A percentile compares a stretch with the other conserved stretches of the same genome.
Evolutionary conservation across 2,888 invertebrate species (phyloP).

Genomic region (Cerceris ruficornis): DNA sequence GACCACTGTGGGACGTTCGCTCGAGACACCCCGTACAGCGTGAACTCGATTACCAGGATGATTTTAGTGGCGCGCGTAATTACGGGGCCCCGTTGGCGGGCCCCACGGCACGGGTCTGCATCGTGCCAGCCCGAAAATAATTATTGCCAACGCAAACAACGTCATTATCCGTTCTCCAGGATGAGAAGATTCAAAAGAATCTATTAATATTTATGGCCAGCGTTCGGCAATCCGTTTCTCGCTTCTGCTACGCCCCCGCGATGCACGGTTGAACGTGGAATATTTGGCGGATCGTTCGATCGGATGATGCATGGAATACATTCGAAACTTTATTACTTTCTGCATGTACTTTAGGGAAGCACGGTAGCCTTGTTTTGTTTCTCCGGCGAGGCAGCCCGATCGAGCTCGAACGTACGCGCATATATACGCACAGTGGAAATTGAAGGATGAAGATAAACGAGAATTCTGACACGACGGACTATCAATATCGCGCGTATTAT

Average conservation of each 20-base stretch:
- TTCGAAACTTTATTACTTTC: constrained; percentile 39
- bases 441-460: constrained; percentile 59
- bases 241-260: constrained; percentile 16
- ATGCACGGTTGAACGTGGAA: constrained; percentile 10
- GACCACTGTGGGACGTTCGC: constrained; percentile 1
- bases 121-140: constrained; percentile 41
- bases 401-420: constrained; percentile 39
- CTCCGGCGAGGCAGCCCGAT: constrained; percentile 21
- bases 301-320: constrained; percentile 40
- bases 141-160: constrained; percentile 67
- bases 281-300: constrained; percentile 45
- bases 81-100: constrained; percentile 54
- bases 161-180: constrained; percentile 54
- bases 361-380: constrained; percentile 31
- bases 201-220: constrained; percentile 55
- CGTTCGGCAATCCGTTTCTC: constrained; percentile 10
- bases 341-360: constrained; percentile 36
- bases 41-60: constrained; percentile 38
- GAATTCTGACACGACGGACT: constrained; percentile 40
- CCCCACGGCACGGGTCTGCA: constrained; percentile 33
- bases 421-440: constrained; percentile 26
- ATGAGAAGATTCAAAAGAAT: constrained; percentile 47
- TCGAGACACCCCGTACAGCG: constrained; percentile 42
- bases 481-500: constrained; percentile 43
- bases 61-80: constrained; percentile 59